A percentile compares a stretch with the other conserved stretches of the same genome.
Evolutionary conservation across 2,113 vertebrate species (phyloP).

Genomic region (Engystomops pustulosus): DNA sequence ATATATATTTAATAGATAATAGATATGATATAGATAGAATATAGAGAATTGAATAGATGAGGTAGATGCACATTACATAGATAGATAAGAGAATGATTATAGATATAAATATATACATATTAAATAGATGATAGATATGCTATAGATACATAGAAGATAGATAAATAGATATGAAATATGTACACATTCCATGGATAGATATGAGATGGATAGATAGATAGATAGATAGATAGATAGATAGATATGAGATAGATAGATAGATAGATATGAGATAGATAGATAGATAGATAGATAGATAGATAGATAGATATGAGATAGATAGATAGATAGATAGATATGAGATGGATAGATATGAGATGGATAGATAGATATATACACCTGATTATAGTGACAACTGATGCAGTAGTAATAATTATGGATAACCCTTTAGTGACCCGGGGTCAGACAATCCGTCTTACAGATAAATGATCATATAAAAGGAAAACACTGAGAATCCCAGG

Average conservation of each 20-base stretch:
- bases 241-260: slow-evolving; percentile 17
- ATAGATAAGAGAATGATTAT: not conserved
- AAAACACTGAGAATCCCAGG: too few species aligned
- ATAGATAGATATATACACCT: not conserved
- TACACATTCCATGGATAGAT: not conserved
- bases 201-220: not conserved
- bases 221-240: slow-evolving; percentile 18
- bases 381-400: too few species aligned
- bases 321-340: slow-evolving; percentile 7
- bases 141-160: not conserved
- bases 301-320: not conserved
- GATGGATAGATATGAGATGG: not conserved
- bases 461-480: too few species aligned
- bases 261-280: not conserved
- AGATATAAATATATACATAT: too few species aligned
- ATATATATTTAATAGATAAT: too few species aligned
- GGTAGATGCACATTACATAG: not conserved
- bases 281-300: not conserved
- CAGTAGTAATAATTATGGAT: too few species aligned
- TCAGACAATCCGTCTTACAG: too few species aligned
- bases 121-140: too few species aligned
- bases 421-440: too few species aligned
- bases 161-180: not conserved
- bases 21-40: too few species aligned
- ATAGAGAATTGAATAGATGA: too few species aligned